Percentiles rank a stretch among this genome's conserved stretches.
Evolutionary conservation across 2,113 vertebrate species (phyloP).

Genomic region (Triplophysa rosa): DNA sequence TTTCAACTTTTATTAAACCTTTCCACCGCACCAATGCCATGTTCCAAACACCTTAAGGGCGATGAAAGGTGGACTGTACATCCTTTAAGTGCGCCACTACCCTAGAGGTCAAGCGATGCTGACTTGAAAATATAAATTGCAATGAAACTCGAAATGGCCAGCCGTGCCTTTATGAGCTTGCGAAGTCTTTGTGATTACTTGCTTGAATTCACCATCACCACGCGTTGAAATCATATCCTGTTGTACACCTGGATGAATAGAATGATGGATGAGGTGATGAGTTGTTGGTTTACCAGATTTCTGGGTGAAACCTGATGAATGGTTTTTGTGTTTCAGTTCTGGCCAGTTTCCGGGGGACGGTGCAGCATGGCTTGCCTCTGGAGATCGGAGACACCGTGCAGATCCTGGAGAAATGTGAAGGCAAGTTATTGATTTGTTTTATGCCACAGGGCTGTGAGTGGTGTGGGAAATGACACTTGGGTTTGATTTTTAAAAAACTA

Average conservation of each 20-base stretch:
- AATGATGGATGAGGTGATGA: slow-evolving; percentile 39
- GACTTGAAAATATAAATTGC: too few relatives aligned
- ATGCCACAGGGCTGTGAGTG: neutral
- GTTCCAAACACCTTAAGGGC: neutral
- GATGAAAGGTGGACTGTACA: too few relatives aligned
- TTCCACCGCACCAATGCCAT: neutral
- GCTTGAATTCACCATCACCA: neutral
- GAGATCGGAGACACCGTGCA: slow-evolving; percentile 98
- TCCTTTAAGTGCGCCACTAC: too few relatives aligned
- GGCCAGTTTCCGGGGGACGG: slow-evolving; percentile 91
- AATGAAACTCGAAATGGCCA: neutral
- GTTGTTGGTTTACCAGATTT: neutral
- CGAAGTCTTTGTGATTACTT: too few relatives aligned
- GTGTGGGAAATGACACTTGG: too few relatives aligned
- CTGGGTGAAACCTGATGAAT: slow-evolving; percentile 10
- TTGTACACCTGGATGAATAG: neutral
- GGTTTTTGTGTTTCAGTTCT: slow-evolving; percentile 81
- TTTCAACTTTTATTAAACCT: slow-evolving; percentile 19
- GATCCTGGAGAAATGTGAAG: slow-evolving; percentile 97
- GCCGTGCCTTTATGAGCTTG: neutral
- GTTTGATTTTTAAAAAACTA: neutral
- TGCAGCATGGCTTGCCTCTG: slow-evolving; percentile 90
- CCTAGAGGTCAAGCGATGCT: too few relatives aligned
- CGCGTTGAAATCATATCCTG: slow-evolving; percentile 12
- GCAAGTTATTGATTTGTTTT: slow-evolving; percentile 65